phyloP scores from a whole-genome alignment of 1,140 invertebrate species.

The Neoseiulus cucumeris region DNA sequence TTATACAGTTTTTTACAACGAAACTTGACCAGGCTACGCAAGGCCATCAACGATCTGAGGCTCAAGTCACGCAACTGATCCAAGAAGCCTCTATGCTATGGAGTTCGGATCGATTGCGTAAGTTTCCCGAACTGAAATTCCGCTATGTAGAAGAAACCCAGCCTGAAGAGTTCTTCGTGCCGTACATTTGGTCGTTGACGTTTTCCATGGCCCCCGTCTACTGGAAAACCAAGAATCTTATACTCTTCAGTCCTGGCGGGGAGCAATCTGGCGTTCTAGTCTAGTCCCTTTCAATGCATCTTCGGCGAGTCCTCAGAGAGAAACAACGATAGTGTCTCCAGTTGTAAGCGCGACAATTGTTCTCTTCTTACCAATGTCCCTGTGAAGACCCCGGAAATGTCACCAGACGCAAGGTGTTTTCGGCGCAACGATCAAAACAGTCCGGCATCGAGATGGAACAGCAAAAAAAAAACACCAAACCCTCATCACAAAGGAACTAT shows the following conservation, averaged over 20 bases:
- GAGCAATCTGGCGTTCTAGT: neutral
- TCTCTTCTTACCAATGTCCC: too few relatives aligned
- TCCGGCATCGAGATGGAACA: too few relatives aligned
- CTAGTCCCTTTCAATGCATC: neutral
- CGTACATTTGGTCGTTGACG: conserved; percentile 90
- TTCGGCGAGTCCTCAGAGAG: neutral
- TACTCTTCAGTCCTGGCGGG: conserved; percentile 25
- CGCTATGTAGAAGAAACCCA: conserved; percentile 97
- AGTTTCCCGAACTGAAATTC: conserved; percentile 96
- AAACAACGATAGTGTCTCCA: neutral
- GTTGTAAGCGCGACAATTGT: too few relatives aligned
- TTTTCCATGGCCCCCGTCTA: conserved; percentile 54
- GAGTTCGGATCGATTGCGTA: conserved; percentile 65
- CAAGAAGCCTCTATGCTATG: conserved; percentile 64
- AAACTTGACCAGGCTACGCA: conserved; percentile 6
- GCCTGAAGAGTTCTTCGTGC: conserved; percentile 97
- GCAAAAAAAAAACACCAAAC: too few relatives aligned
- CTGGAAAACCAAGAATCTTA: conserved; percentile 38
- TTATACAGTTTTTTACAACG: conserved; percentile 27
- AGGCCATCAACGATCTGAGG: conserved; percentile 41
- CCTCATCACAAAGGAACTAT: too few relatives aligned
- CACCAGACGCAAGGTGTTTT: too few relatives aligned
- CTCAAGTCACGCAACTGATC: conserved; percentile 62
- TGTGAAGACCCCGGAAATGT: too few relatives aligned
- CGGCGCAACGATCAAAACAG: too few relatives aligned